Base-by-base conservation (phyloP, 2,113 vertebrate species). In the Xenus cinereus region DNA sequence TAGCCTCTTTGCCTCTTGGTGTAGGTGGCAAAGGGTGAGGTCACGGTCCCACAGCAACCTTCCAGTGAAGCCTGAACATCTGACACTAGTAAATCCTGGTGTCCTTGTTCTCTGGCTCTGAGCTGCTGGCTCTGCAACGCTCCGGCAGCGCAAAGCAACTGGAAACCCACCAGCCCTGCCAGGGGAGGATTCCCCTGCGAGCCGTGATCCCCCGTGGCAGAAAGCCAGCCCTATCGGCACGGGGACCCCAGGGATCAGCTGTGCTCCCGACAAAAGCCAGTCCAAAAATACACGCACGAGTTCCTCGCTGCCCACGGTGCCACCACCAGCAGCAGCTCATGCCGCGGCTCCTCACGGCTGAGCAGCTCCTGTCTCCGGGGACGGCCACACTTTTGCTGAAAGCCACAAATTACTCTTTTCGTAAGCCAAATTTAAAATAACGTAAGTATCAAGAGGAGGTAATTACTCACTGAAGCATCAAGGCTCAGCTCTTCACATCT, bases 221-320 rank as follows among this genome's bases (percentile, higher is more conserved):
- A 59, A 10, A 7, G 5, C 62, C 79, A 57, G 33, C 14, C 1
- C 1, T 7, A 4, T 3, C 0, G 1, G 41, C 30, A 21, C 3
- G 1, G 5, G 41, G 45, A n/a, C n/a, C 16, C 35, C 6, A 12
- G 23, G 50, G 30, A 41, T 18, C 41, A 59, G 48, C 72, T 41
- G 21, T 14, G 32, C 33, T 57, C 14, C 41, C 3, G 1, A 23
- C 22, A 46, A 35, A 56, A 85, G 33, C 8, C 30, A 32, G 11
- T 9, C 75, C 48, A 30, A 53, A 85, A 68, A 72, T 3, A 73
- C 23, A 37, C 0, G 3, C 10, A 10, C 0, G 9, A 8, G 53
- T 4, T 51, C 18, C 35, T 10, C 3, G 10, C 72, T 30, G 26
- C 30, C 75, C 48, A 30, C 2, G 1, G 59, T 11, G 51, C 4